A percentile compares a stretch with the other conserved stretches of the same genome.
Evolutionary conservation across 2,113 vertebrate genomes (phyloP).

Genomic region (Egretta garzetta): DNA sequence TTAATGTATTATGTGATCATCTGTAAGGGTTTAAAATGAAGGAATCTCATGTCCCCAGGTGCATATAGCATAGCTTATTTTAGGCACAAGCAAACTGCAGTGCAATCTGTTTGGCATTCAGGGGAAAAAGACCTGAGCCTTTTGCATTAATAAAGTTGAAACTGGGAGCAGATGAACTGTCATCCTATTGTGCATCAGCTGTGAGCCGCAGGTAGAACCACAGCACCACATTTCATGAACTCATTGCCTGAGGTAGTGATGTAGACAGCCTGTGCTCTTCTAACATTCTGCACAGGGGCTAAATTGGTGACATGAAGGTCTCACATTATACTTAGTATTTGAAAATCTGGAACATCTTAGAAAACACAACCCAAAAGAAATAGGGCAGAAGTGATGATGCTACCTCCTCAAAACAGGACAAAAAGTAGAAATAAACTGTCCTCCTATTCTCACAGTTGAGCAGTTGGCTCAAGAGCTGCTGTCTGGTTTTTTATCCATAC

Average conservation of each 20-base stretch:
- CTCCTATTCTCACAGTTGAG: not conserved
- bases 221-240: not conserved
- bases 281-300: not conserved
- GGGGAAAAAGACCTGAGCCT: not conserved
- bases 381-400: not conserved
- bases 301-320: not conserved
- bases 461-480: not conserved
- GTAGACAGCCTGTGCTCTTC: not conserved
- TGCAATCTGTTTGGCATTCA: not conserved
- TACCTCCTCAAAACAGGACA: not conserved
- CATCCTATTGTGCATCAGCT: not conserved
- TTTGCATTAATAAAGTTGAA: not conserved
- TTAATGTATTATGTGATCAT: not conserved
- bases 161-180: not conserved
- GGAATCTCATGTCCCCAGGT: not conserved
- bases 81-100: not conserved
- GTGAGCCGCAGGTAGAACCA: not conserved
- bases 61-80: not conserved
- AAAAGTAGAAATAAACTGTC: not conserved
- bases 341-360: not conserved
- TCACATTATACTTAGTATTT: not conserved
- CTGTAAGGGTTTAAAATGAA: not conserved
- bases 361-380: not conserved
- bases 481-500: not conserved
- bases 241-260: not conserved